These are phyloP conservation scores for Euzophera pinguis DNA, from an alignment of 2,888 invertebrate species.

Conservation along the genomic window DNA sequence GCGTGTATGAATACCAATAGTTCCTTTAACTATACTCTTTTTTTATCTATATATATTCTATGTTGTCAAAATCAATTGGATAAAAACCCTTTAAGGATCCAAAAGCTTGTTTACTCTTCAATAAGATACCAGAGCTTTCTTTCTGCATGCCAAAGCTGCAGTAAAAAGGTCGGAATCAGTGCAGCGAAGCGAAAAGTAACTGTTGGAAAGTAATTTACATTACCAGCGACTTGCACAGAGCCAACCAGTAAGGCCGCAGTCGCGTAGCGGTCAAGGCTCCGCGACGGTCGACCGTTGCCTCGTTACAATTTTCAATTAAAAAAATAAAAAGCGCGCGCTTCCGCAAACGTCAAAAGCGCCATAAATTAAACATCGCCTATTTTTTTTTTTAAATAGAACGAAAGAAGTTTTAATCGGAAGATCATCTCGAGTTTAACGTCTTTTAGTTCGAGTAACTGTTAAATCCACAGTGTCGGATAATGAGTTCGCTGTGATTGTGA, in stretches of 20 bases:
- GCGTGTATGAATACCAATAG: too few relatives aligned
- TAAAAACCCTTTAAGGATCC: conserved; percentile 17
- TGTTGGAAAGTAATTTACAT: conserved; percentile 74
- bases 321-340: conserved; percentile 64
- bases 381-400: conserved; percentile 14
- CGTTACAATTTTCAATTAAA: conserved; percentile 39
- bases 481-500: conserved; percentile 73
- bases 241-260: conserved; percentile 66
- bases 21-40: too few relatives aligned
- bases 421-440: conserved; percentile 33
- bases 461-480: conserved; percentile 65
- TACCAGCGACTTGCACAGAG: conserved; percentile 44
- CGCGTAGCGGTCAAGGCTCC: conserved; percentile 73
- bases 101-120: conserved; percentile 32
- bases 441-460: conserved; percentile 70
- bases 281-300: conserved; percentile 46
- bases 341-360: conserved; percentile 54
- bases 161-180: conserved; percentile 61
- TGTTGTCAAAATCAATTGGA: neutral
- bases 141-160: conserved; percentile 39
- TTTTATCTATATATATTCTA: too few relatives aligned
- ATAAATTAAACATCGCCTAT: conserved; percentile 11
- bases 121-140: conserved; percentile 45
- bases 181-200: conserved; percentile 75
- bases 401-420: conserved; percentile 6